phyloP scores from a whole-genome alignment of 2,797 vertebrate species.

The Micrastur ruficollis region DNA sequence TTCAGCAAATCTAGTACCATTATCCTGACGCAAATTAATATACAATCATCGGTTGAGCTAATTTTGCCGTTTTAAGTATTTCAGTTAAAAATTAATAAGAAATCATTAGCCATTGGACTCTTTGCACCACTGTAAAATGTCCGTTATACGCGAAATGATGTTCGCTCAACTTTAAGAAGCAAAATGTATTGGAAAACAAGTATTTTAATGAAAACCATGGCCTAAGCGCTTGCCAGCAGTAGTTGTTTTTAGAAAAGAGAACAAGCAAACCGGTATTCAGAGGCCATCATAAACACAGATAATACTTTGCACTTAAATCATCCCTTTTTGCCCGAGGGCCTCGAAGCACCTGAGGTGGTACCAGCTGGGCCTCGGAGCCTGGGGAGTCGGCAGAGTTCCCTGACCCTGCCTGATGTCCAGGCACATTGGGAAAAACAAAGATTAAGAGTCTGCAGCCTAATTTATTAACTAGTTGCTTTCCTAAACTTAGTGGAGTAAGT shows the following conservation, averaged over 20 bases:
- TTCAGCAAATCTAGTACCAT: slow-evolving; percentile 43
- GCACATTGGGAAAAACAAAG: neutral
- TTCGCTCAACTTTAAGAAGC: slow-evolving; percentile 23
- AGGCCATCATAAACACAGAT: neutral
- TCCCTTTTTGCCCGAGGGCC: neutral
- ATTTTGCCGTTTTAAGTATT: neutral
- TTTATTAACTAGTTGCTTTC: neutral
- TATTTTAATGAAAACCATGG: slow-evolving; percentile 42
- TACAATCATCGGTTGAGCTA: neutral
- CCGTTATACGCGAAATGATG: neutral
- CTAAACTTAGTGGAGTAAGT: neutral
- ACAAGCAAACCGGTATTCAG: neutral
- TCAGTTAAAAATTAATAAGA: neutral
- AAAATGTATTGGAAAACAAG: slow-evolving; percentile 70
- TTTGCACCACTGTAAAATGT: slow-evolving; percentile 18
- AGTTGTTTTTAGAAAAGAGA: neutral
- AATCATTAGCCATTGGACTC: neutral
- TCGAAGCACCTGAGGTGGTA: neutral
- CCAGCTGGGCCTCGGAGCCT: neutral
- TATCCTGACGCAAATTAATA: slow-evolving; percentile 30
- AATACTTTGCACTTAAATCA: neutral
- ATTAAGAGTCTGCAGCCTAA: neutral
- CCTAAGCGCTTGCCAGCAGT: neutral
- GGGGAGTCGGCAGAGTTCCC: neutral
- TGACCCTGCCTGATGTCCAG: neutral